Percentiles rank a stretch among this genome's conserved stretches.
Evolutionary conservation across 2,888 invertebrate species (phyloP).

Genomic region (Melolontha melolontha): DNA sequence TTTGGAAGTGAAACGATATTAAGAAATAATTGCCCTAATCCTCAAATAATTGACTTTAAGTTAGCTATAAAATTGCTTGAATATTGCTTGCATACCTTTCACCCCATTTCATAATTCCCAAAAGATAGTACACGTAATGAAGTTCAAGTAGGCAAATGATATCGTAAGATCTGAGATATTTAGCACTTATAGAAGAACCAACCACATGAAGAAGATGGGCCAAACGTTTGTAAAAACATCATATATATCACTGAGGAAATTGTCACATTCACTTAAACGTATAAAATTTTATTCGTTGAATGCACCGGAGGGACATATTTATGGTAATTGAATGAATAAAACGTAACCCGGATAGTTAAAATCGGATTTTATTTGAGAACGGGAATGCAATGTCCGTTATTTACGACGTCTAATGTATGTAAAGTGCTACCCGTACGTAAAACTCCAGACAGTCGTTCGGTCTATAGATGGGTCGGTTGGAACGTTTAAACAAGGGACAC

Average conservation of each 20-base stretch:
- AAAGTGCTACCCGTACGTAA: conserved; percentile 58
- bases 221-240: conserved; percentile 10
- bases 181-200: conserved; percentile 1
- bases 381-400: conserved; percentile 57
- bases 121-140: no score
- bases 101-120: no score
- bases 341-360: conserved; percentile 63
- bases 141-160: no score
- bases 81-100: no score
- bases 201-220: neutral
- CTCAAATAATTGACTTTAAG: no score
- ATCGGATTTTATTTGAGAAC: conserved; percentile 60
- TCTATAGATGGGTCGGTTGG: conserved; percentile 42
- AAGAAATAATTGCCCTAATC: no score
- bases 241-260: conserved; percentile 47
- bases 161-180: neutral
- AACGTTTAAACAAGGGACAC: conserved; percentile 9
- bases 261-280: conserved; percentile 59
- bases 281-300: conserved; percentile 62
- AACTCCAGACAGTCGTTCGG: conserved; percentile 47
- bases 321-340: conserved; percentile 65
- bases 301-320: conserved; percentile 63
- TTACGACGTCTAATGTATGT: conserved; percentile 64
- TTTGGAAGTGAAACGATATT: no score
- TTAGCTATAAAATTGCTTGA: no score